phyloP scores from a whole-genome alignment of 2,888 invertebrate species.

The Teinopalpus imperialis region DNA sequence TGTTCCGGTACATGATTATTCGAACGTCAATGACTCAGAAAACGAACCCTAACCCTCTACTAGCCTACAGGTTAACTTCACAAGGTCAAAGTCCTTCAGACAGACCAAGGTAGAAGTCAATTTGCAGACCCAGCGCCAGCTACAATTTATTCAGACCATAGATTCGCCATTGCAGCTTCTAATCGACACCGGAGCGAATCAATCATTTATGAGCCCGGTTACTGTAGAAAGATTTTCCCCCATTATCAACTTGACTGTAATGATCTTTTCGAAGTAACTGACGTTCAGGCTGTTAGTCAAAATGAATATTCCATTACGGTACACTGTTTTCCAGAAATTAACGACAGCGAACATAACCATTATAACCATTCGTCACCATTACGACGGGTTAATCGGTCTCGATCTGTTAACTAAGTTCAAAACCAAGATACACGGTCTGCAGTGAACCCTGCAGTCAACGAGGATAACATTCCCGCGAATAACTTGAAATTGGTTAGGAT shows the following conservation, averaged over 20 bases:
- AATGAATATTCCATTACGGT: constrained; percentile 35
- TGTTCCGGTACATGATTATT: neutral
- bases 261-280: constrained; percentile 36
- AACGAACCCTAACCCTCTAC: neutral
- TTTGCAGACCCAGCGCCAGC: constrained; percentile 23
- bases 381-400: constrained; percentile 26
- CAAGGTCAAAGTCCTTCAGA: constrained; percentile 9
- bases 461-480: neutral
- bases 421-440: constrained; percentile 25
- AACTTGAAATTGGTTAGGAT: neutral
- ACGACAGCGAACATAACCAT: constrained; percentile 1
- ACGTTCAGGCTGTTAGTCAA: constrained; percentile 32
- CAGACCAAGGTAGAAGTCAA: constrained; percentile 25
- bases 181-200: too few species aligned
- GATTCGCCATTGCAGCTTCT: constrained; percentile 28
- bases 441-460: neutral
- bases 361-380: neutral
- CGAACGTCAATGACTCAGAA: constrained; percentile 2
- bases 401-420: constrained; percentile 32
- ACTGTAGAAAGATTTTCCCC: constrained; percentile 22
- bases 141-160: constrained; percentile 22
- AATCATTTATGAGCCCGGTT: constrained; percentile 24
- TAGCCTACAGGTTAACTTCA: constrained; percentile 14
- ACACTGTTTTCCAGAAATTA: constrained; percentile 32
- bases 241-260: constrained; percentile 27